Percentiles rank a stretch among this genome's conserved stretches.
These are phyloP conservation scores for Diarsia rubi DNA, from an alignment of 2,888 invertebrate genomes.

Conservation along the genomic window DNA sequence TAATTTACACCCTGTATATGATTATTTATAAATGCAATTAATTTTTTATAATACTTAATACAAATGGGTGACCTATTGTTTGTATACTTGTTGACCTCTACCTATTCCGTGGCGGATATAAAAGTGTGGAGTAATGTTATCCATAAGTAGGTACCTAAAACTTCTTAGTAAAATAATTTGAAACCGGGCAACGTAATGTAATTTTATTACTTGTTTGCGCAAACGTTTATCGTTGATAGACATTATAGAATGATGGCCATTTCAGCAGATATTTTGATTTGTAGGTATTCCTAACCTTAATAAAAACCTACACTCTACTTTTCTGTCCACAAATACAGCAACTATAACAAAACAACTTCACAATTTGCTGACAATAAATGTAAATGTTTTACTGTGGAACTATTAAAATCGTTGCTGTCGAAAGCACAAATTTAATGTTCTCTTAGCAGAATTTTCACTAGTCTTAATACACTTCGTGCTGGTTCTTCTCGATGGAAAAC, in stretches of 20 bases:
- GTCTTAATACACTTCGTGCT: background rate
- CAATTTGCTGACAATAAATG: background rate
- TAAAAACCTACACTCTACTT: background rate
- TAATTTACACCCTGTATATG: no score
- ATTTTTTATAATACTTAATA: no score
- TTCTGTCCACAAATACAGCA: background rate
- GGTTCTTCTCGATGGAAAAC: background rate
- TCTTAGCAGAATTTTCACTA: slow-evolving; percentile 21
- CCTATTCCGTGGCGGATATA: background rate
- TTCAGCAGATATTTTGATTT: background rate
- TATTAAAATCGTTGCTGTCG: slow-evolving; percentile 19
- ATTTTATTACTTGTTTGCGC: slow-evolving; percentile 7
- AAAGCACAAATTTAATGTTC: slow-evolving; percentile 28
- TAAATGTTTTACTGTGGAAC: slow-evolving; percentile 17
- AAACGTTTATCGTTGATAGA: background rate
- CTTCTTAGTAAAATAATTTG: background rate
- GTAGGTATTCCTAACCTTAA: background rate
- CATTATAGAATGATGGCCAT: background rate
- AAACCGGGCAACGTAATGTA: background rate
- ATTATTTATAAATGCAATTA: background rate
- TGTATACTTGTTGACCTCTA: background rate
- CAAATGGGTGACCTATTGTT: background rate
- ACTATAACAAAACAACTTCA: background rate
- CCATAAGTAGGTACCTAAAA: background rate
- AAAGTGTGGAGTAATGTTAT: background rate